Percentiles rank a stretch among this genome's conserved stretches.
These are phyloP conservation scores for Hystrix cristata DNA, from an alignment of 2,113 vertebrate genomes.

Conservation along the genomic window DNA sequence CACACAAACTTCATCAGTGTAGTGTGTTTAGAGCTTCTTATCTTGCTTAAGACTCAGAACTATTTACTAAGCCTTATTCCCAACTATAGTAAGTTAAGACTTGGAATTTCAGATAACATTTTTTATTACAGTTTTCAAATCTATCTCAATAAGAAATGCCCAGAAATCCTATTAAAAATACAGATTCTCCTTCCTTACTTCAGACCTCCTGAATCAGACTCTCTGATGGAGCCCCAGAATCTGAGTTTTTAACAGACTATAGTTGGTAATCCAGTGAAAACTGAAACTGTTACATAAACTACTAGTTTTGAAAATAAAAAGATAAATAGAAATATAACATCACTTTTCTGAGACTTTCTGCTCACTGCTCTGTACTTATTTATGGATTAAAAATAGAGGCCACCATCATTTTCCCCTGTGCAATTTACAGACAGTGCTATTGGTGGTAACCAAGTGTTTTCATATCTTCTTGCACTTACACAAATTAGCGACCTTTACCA, in stretches of 20 bases:
- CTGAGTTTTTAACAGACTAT: not conserved
- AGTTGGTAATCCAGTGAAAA: not conserved
- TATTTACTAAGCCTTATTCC: constrained; percentile 13
- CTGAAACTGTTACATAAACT: not conserved
- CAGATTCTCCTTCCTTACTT: not conserved
- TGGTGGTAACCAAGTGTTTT: not conserved
- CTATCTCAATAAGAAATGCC: not conserved
- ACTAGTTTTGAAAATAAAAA: constrained; percentile 10
- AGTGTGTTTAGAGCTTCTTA: constrained; percentile 16
- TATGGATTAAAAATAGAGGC: not conserved
- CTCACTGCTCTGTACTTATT: not conserved
- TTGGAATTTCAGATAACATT: not conserved
- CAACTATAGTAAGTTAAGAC: not conserved
- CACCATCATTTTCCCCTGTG: not conserved
- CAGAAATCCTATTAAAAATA: constrained; percentile 4
- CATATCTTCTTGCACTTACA: not conserved
- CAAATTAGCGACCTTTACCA: not conserved
- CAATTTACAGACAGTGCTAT: not conserved
- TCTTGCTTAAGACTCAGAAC: constrained; percentile 7
- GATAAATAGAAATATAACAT: not conserved
- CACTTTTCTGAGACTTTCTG: not conserved
- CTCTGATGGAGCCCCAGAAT: not conserved
- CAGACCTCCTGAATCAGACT: constrained; percentile 9
- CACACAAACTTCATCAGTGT: not conserved
- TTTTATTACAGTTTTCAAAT: constrained; percentile 34